Conservation (phyloP, 2,888 invertebrate species). For the Lutraria lutraria region DNA sequence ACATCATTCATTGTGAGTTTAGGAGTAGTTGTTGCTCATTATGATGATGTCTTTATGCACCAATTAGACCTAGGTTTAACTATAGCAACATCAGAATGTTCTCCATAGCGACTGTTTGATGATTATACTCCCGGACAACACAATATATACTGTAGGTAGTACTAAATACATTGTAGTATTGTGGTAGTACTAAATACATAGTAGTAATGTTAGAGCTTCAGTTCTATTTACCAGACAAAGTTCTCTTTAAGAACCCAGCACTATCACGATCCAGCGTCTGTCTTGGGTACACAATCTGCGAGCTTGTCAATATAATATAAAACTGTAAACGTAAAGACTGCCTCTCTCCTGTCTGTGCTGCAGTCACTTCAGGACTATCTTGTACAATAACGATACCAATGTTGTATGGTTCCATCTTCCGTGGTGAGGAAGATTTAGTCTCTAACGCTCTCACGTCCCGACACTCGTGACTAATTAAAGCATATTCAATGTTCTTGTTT, state of each 20-base stretch:
- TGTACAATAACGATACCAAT: slow-evolving; percentile 91
- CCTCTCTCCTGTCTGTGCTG: slow-evolving; percentile 45
- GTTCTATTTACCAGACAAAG: slow-evolving; percentile 3
- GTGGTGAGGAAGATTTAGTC: slow-evolving; percentile 87
- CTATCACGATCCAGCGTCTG: slow-evolving; percentile 88
- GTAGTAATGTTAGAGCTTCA: neutral
- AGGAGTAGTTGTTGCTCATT: too few species aligned
- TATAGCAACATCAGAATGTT: too few species aligned
- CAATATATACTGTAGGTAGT: too few species aligned
- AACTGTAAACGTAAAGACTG: slow-evolving; percentile 88
- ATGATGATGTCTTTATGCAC: too few species aligned
- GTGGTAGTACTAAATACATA: too few species aligned
- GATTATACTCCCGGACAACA: too few species aligned
- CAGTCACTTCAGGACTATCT: slow-evolving; percentile 75
- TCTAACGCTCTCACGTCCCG: slow-evolving; percentile 50
- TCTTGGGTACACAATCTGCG: slow-evolving; percentile 81
- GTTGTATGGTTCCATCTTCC: slow-evolving; percentile 90
- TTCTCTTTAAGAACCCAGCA: slow-evolving; percentile 87
- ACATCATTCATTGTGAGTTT: too few species aligned
- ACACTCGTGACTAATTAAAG: slow-evolving; percentile 89
- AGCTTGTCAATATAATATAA: slow-evolving; percentile 89
- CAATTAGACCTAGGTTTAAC: too few species aligned
- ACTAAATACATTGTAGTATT: too few species aligned
- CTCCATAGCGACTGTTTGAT: too few species aligned
- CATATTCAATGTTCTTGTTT: slow-evolving; percentile 89